phyloP scores from a whole-genome alignment of 2,888 invertebrate species.

The Ophion slaviceki region DNA sequence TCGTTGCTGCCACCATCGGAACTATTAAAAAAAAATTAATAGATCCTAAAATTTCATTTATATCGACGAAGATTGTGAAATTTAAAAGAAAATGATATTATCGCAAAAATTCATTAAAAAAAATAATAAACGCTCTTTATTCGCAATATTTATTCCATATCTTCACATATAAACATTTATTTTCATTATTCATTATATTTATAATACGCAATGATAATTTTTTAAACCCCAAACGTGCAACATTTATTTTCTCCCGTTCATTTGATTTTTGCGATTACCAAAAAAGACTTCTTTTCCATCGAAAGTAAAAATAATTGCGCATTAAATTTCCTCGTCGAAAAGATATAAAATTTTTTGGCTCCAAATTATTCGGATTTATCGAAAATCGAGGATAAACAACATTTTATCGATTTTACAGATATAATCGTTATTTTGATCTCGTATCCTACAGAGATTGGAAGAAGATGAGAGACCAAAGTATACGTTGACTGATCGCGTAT shows the following conservation, averaged over 20 bases:
- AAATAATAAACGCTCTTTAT: background rate
- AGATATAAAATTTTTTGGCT: background rate
- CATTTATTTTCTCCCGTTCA: background rate
- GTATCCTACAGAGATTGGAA: background rate
- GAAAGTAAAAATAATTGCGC: background rate
- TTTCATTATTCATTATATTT: background rate
- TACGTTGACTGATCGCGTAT: too few relatives aligned
- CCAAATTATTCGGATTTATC: background rate
- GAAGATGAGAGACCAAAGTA: background rate
- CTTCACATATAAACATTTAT: background rate
- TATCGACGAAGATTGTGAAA: background rate
- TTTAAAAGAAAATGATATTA: background rate
- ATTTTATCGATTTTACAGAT: background rate
- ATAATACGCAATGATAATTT: background rate
- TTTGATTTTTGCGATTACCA: too few relatives aligned
- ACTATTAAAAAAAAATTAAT: slow-evolving; percentile 68
- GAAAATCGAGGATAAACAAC: background rate
- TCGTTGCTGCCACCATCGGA: slow-evolving; percentile 83
- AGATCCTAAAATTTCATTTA: background rate
- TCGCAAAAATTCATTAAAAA: background rate
- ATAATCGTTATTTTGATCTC: background rate
- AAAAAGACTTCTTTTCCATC: background rate
- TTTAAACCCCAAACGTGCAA: background rate
- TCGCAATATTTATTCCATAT: too few relatives aligned
- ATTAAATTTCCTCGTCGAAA: background rate